Evolutionary conservation across 2,113 vertebrate species (phyloP).

Genomic region (Trichechus manatus): DNA sequence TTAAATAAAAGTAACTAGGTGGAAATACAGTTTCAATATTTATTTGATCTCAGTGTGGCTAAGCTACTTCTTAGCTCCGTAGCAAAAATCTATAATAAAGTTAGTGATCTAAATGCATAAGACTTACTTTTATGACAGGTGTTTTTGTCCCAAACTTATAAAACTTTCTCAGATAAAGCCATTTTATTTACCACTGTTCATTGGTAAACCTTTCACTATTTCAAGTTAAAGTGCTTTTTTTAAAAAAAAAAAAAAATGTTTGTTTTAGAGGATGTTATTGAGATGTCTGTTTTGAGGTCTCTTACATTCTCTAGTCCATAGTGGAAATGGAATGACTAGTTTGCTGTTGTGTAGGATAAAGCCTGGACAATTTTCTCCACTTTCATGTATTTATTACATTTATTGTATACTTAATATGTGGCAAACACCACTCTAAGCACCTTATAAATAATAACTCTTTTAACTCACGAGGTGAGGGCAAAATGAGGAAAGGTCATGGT

Average conservation of each 20-base stretch:
- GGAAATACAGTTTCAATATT: slow-evolving; percentile 1
- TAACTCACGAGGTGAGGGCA: neutral
- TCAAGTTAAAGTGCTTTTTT: neutral
- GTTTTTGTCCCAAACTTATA: neutral
- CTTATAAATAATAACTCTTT: neutral
- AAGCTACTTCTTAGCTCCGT: neutral
- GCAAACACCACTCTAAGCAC: neutral
- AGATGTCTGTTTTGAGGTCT: neutral
- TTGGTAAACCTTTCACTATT: neutral
- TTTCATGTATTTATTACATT: neutral
- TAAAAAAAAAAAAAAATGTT: too few relatives aligned
- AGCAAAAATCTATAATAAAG: neutral
- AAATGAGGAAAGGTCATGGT: too few relatives aligned
- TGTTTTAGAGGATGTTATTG: neutral
- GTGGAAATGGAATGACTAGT: neutral
- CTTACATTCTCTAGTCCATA: neutral
- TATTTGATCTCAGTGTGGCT: neutral
- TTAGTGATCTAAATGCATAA: neutral
- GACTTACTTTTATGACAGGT: neutral
- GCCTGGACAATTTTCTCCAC: neutral
- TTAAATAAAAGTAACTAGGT: neutral
- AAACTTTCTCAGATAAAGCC: neutral
- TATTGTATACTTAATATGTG: neutral
- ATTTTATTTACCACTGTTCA: neutral
- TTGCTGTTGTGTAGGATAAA: neutral